Conservation (phyloP, 1,140 invertebrate species). For the Drosophila grimshawi region DNA sequence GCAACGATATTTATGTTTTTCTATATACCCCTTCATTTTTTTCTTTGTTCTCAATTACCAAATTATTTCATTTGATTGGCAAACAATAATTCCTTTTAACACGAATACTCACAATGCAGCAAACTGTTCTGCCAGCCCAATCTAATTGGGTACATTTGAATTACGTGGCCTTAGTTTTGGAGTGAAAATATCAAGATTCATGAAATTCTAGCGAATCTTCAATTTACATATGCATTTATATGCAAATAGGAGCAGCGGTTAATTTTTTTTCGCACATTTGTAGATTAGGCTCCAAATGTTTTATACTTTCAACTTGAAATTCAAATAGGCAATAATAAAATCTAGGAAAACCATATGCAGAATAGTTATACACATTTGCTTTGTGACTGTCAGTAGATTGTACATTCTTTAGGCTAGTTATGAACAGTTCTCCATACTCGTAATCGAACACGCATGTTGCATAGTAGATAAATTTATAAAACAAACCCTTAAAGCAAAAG, state of each 20-base stretch:
- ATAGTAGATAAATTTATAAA: slow-evolving; percentile 57
- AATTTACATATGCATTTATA: slow-evolving; percentile 25
- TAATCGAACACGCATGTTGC: slow-evolving; percentile 32
- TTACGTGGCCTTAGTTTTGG: slow-evolving; percentile 73
- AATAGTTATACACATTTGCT: slow-evolving; percentile 24
- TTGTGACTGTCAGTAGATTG: slow-evolving; percentile 37
- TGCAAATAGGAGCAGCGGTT: slow-evolving; percentile 3
- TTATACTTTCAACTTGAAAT: slow-evolving; percentile 31
- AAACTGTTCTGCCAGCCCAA: slow-evolving; percentile 40
- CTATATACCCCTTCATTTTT: slow-evolving; percentile 2
- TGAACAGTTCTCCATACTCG: slow-evolving; percentile 19
- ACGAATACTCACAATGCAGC: slow-evolving; percentile 60
- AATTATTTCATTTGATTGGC: slow-evolving; percentile 26
- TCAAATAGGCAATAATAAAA: slow-evolving; percentile 22
- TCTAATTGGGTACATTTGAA: slow-evolving; percentile 57
- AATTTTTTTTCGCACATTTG: slow-evolving; percentile 15
- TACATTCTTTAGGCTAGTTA: slow-evolving; percentile 47
- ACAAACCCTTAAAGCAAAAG: slow-evolving; percentile 28
- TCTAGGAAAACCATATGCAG: slow-evolving; percentile 12
- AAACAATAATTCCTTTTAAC: slow-evolving; percentile 26
- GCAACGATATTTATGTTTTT: slow-evolving; percentile 28
- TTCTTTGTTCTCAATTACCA: slow-evolving; percentile 3
- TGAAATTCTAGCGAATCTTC: slow-evolving; percentile 58
- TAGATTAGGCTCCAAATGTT: slow-evolving; percentile 29
- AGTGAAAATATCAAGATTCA: slow-evolving; percentile 36